Base-by-base conservation (phyloP, 2,797 vertebrate genomes). In the Pangasius larnaudii region DNA sequence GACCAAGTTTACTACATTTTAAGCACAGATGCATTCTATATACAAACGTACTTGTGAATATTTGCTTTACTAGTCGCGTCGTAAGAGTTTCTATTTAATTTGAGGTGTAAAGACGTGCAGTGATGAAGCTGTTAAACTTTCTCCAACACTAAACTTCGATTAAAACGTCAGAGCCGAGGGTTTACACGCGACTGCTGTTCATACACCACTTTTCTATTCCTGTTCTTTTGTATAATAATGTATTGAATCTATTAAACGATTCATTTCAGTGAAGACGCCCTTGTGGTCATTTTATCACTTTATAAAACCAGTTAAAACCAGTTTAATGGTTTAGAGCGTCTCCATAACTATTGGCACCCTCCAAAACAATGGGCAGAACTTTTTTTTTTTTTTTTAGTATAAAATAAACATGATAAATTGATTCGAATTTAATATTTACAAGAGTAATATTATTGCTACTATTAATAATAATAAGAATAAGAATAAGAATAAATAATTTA, bases 161-260 rank as follows among this genome's bases (percentile, higher is more conserved):
- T 33, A 1, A 33, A 53, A 8, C 3, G 30, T 33, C 80, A 9
- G n/a, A 39, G 6, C n/a, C 1, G 9, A 39, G 33, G 30, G 30
- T 72, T 59, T 18, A 24, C 30, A 36, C 27, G 6, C 11, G 24
- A 14, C 82, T 6, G 8, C 39, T 65, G 42, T 51, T 30, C 81
- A 61, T n/a, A 51, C 42, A 49, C 24, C 9, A 49, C 83, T 85
- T 85, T 85, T 72, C 30, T 85, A 72, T 56, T 56, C n/a, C 82
- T 69, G 30, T 56, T 39, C 49, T 84, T 84, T 85, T 85, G 19
- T 85, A 85, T 69, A n/a, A 85, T 85, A 36, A 85, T 30, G 19
- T 71, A 39, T 56, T 53, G 65, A 85, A 85, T 85, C 65, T 85
- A 85, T 71, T 85, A 85, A 72, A 82, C 27, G 56, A 42, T 61